Conservation (phyloP, 2,113 vertebrate genomes). For the Phyllostomus discolor region DNA sequence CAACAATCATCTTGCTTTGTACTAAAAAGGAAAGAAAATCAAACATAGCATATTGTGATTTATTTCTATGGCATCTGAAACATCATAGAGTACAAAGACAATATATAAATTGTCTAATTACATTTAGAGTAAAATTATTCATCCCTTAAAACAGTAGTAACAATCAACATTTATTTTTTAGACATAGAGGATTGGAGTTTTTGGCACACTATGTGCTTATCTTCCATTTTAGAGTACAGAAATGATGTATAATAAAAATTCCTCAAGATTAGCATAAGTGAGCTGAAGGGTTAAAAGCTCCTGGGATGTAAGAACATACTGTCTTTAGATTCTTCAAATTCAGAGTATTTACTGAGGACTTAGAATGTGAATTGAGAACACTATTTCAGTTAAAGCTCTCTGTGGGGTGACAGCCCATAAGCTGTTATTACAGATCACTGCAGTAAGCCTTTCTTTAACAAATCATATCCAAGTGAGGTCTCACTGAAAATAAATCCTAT, state of each 20-base stretch:
- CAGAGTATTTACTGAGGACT: constrained; percentile 43
- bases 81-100: too few species aligned
- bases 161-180: too few species aligned
- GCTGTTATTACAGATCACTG: background rate
- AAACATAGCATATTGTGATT: too few species aligned
- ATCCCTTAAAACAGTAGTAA: too few species aligned
- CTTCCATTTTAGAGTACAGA: constrained; percentile 33
- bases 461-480: background rate
- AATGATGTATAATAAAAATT: constrained; percentile 14
- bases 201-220: background rate
- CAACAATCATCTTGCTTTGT: too few species aligned
- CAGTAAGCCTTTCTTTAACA: constrained; percentile 15
- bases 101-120: too few species aligned
- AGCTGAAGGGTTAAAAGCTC: background rate
- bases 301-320: background rate
- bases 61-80: too few species aligned
- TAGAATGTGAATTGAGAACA: constrained; percentile 11
- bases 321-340: constrained; percentile 27
- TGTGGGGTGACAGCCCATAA: background rate
- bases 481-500: background rate
- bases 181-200: background rate
- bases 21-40: too few species aligned
- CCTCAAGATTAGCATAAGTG: background rate
- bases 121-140: too few species aligned
- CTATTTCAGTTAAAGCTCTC: background rate